Evolutionary conservation across 2,113 vertebrate species (phyloP), one percentile per base, ranked within the genome.

Genomic region (Stegastes partitus): DNA sequence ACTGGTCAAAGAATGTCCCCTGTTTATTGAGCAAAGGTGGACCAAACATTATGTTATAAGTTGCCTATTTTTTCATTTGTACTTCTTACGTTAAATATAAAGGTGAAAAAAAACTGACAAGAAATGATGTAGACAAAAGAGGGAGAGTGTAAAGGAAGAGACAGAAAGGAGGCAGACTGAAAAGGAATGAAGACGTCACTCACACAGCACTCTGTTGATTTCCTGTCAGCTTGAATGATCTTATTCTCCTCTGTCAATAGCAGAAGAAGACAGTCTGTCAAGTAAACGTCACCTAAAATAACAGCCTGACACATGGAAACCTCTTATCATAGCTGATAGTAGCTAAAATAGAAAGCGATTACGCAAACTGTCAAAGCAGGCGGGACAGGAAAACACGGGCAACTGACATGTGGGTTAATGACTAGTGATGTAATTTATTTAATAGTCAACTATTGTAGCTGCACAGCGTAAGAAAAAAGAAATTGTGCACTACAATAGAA

Each of bases 191-290:
- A 80, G 34, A 62, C 16, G 28, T 76, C 57, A 77, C 50, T 78
- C 69, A 21, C 10, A 54, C 53, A 15, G 11, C 39, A 15, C 53
- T 79, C 39, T 31, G 63, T 86, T 39, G 53, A 86, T 91, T 84
- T 81, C 76, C 74, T 79, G 80, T 85, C 74, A 25, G 59, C 26
- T 65, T 77, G 57, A 87, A 80, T 72, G 45, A 80, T 75, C 53
- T 51, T 61, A 31, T 69, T 73, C 39, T 75, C 7, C 4, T 69
- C 71, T 28, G 47, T 75, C 19, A 74, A 37, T 31, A 71, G 23
- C 37, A 34, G 37, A 42, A 25, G 25, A 67, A 50, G 42, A 64
- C 67, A 28, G 11, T 16, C 37, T 65, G 37, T 62, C 59, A 74
- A 47, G 44, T 51, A 57, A 56, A 70, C 14, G 7, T 66, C 23